These are phyloP conservation scores for Falco biarmicus DNA, from an alignment of 2,797 vertebrate species.

Conservation along the genomic window DNA sequence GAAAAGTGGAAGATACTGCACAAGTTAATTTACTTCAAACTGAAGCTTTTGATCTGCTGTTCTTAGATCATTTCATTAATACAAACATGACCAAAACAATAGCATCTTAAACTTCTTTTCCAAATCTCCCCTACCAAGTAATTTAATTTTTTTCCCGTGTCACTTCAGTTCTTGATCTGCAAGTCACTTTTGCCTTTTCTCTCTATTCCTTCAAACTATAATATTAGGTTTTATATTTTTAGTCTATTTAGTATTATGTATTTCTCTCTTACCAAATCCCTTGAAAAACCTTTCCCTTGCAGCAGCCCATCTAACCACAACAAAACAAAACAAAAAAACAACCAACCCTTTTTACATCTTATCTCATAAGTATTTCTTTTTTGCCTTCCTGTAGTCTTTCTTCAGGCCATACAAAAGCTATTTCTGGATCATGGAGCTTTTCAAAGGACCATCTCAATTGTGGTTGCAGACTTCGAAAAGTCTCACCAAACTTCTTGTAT, in stretches of 20 bases:
- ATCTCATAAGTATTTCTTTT: background rate
- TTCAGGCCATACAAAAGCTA: background rate
- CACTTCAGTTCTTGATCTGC: background rate
- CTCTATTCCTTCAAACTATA: background rate
- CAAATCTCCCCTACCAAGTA: background rate
- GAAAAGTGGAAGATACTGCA: background rate
- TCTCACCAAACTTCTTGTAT: background rate
- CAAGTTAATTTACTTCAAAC: conserved; percentile 5
- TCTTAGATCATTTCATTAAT: background rate
- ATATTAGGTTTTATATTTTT: too few species aligned
- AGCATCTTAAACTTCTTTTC: background rate
- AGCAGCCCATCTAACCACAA: background rate
- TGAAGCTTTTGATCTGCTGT: conserved; percentile 21
- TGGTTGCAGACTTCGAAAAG: background rate
- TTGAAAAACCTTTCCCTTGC: background rate
- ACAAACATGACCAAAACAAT: background rate
- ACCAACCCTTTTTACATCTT: background rate
- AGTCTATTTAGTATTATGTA: background rate
- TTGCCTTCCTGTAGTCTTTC: background rate
- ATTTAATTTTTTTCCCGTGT: background rate
- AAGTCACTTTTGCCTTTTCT: background rate
- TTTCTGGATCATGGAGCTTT: background rate
- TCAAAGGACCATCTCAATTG: background rate
- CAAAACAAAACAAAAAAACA: background rate
- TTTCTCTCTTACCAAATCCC: background rate